Percentiles rank a stretch among this genome's conserved stretches.
phyloP scores from a whole-genome alignment of 2,797 vertebrate genomes.

The Onychomys arenicola region DNA sequence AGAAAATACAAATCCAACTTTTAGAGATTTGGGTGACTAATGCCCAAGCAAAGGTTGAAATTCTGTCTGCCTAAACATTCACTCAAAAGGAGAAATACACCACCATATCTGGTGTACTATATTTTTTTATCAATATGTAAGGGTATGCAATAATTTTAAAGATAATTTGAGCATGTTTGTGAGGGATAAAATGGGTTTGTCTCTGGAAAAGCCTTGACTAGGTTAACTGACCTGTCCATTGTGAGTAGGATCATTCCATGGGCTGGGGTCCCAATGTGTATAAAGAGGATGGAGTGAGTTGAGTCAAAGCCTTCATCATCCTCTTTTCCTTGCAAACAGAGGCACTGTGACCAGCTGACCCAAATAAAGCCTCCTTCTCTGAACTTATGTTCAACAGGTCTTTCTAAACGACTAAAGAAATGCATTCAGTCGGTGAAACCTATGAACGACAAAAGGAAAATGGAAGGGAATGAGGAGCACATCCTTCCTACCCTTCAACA shows the following conservation, averaged over 20 bases:
- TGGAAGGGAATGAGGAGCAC: background rate
- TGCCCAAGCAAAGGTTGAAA: background rate
- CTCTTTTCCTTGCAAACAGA: no score
- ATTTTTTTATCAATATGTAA: background rate
- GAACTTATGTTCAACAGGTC: background rate
- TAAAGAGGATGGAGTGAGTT: background rate
- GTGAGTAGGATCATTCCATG: no score
- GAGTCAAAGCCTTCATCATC: background rate
- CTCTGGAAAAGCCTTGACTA: background rate
- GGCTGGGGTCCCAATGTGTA: background rate
- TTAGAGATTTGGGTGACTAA: background rate
- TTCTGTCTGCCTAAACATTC: background rate
- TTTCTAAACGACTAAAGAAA: background rate
- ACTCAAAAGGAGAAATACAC: background rate
- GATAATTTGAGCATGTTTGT: background rate
- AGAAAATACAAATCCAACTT: background rate
- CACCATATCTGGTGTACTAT: background rate
- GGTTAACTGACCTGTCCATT: no score
- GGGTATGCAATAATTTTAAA: background rate
- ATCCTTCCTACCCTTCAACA: background rate
- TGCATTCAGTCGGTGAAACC: background rate
- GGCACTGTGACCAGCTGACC: background rate
- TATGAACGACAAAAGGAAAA: background rate
- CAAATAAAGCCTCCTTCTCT: background rate
- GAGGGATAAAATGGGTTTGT: background rate